Evolutionary conservation across 2,113 vertebrate genomes (phyloP), one percentile per base, ranked within the genome.

Genomic region (Pipa parva): DNA sequence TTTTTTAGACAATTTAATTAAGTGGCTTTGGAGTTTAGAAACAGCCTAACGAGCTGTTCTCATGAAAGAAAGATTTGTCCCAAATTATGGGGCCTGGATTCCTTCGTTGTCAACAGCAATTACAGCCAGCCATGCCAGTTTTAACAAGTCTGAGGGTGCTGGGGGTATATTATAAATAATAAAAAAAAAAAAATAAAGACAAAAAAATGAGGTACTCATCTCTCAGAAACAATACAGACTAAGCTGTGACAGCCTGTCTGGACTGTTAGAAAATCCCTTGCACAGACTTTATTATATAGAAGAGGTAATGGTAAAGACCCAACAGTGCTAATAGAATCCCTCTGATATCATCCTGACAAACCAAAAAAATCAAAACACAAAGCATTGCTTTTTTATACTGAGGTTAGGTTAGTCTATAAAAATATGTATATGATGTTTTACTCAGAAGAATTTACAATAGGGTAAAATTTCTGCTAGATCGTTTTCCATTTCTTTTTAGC

Each of bases 21-120:
- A 96, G 90, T 85, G 88, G 87, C 80, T 87, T 89, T 88, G 83
- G 86, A 92, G 89, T 85, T 85, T 74, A 24, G 82, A 73, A 63
- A 77, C 75, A 80, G 84, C 87, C 91, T 98, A 98, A 98, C 90
- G 83, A 95, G 93, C 89, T 84, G 82, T 88, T 81, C 81, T 81
- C 81, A 84, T 95, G 93, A 98, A 98, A 95, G 93, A 91, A 86
- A 87, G 92, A 87, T 90, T 94, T 98, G 95, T 99, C 88, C 91
- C 83, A 83, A 88, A 89, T 89, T 77, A 83, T 63, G 80, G 90
- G 88, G 86, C 83, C 78, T 77, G 75, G 86, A 85, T 88, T 87
- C 74, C 81, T 88, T 92, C 88, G 86, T 92, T 93, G 93, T 92
- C 90, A 91, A 83, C 90, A 86, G 91, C 92, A 92, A 96, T 92